A percentile compares a stretch with the other conserved stretches of the same genome.
These are phyloP conservation scores for Drosophila dives DNA, from an alignment of 2,888 invertebrate genomes.

Conservation along the genomic window DNA sequence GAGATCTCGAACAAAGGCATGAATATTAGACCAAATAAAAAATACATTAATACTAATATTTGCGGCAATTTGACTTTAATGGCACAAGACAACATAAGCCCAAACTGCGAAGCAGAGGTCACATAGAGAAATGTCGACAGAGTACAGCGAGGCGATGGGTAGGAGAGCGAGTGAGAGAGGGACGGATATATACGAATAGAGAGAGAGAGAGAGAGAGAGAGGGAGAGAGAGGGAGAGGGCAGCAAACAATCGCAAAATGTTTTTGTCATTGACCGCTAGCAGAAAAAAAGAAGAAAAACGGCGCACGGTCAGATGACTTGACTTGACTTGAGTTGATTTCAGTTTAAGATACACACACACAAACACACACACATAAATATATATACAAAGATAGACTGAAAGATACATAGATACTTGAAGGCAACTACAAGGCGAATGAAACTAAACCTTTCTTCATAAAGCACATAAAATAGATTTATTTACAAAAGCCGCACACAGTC, in stretches of 20 bases:
- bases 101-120: conserved; percentile 58
- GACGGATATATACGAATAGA: too few relatives aligned
- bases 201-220: neutral
- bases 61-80: conserved; percentile 77
- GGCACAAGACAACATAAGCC: conserved; percentile 56
- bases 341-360: conserved; percentile 34
- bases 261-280: conserved; percentile 77
- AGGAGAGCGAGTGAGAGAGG: neutral
- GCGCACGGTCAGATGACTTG: conserved; percentile 73
- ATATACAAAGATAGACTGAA: conserved; percentile 6
- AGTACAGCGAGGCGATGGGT: too few relatives aligned
- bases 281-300: conserved; percentile 47
- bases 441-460: conserved; percentile 74
- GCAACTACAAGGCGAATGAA: conserved; percentile 58
- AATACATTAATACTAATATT: conserved; percentile 77
- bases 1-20: conserved; percentile 26
- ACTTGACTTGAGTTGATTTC: conserved; percentile 56
- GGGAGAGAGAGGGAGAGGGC: neutral
- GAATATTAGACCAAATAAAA: conserved; percentile 68
- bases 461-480: conserved; percentile 75
- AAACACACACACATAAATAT: neutral
- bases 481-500: conserved; percentile 63
- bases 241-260: conserved; percentile 53
- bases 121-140: too few relatives aligned
- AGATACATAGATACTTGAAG: conserved; percentile 21